Base-by-base conservation (phyloP, 1,140 invertebrate species). In the Trichonephila clavata region DNA sequence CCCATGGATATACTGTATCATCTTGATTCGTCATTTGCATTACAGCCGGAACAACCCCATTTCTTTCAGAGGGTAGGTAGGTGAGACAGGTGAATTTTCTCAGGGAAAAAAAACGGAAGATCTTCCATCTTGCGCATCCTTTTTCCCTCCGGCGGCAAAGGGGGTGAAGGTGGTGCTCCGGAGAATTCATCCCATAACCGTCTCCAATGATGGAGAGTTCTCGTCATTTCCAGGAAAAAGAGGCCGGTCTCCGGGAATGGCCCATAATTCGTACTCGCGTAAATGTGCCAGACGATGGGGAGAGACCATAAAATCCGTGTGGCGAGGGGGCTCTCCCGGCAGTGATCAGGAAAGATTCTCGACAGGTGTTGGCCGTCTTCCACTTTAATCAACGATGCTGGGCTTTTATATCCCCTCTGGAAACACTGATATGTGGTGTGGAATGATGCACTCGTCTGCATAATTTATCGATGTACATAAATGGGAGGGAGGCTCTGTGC, bases 341-440 rank as follows among this genome's bases (percentile, higher is more conserved):
- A 68, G 65, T 68, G 65, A 68, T 20, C 63, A 60, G 57, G 61
- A 71, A 32, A 50, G 88, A 80, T 90, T 77, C 57, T 27, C 32
- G 68, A 59, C 88, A 90, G 88, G 63, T 90, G 88, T 68, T 60
- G n/a, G 61, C 61, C 71, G 14, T 80, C 39, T 39, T 43, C 43
- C 43, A 43, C 63, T 89, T 80, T 90, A 90, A 90, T 90, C 88
- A 80, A 80, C 88, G n/a, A 80, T 84, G 65, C 10, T 68, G 59
- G 24, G 13, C 71, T 77, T 77, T 77, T 77, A 77, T 77, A 77
- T 77, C 18, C 71, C 65, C 24, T 68, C 24, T 68, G 71, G 71
- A 32, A 77, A 77, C 27, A 39, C 71, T 77, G 71, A 77, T 77
- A 77, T 77, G 71, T 27, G 71, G 71, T 39, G 32, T 18, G 27